Evolutionary conservation across 2,888 invertebrate species (phyloP), one percentile per base, ranked within the genome.

Genomic region (Tortricodes alternella): DNA sequence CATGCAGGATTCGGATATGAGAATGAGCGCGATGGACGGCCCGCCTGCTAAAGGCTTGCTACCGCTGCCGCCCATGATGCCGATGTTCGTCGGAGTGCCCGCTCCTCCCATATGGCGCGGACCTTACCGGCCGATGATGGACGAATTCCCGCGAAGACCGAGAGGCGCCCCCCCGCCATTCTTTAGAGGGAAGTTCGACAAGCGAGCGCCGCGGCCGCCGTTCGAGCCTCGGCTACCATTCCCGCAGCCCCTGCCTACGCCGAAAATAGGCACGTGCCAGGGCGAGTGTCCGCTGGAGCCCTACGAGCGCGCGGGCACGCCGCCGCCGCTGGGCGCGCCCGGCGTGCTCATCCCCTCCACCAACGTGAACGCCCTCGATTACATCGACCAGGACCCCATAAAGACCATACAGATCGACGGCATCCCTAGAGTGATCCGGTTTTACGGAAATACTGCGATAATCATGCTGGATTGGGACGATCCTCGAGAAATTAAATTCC

Each of bases 391-490:
- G 50, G 96, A 96, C 72, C 93, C 95, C 0, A 94, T 95, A 65
- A 95, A 95, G 66, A 94, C 94, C 3, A 96, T 97, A 27, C 94
- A 94, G 58, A 96, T 98, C 38, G 97, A 97, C 75, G 95, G 95
- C 0, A 86, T 94, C 13, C 94, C 95, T 0, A 92, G 96, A 64
- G 96, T 96, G 74, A 96, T 97, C 39, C 89, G 97, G 15, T 97
- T 96, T 71, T 97, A 98, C 71, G 96, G 96, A 15, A 94, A 96
- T 60, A 95, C 94, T 1, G 97, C 96, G 0, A 92, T 98, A 23
- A 95, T 96, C 1, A 95, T 98, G 75, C 93, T 97, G 87, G 95
- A 94, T 53, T 95, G 95, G 92, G 95, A 96, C 66, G 96, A 96
- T 76, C 97, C 97, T 0, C 91, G 96, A 53, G 96, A 97, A 77